Evolutionary conservation across 1,140 invertebrate genomes (phyloP), one percentile per base, ranked within the genome.

Genomic region (Saxidomus purpurata): DNA sequence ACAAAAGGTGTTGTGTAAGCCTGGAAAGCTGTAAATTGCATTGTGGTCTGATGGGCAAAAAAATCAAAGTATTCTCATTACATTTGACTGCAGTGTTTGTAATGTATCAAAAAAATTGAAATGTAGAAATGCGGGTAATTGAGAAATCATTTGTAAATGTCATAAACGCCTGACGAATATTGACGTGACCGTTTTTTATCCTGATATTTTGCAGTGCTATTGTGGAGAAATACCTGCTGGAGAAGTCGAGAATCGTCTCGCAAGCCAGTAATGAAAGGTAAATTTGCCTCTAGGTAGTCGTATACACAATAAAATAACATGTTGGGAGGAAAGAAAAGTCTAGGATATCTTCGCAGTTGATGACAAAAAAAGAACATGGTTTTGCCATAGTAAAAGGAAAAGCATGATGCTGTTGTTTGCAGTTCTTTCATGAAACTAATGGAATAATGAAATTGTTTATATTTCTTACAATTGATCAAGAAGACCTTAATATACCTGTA

Each of bases 161-260:
- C 25, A 59, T 59, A 9, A 59, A 3, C 6, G 55, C 55, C 6
- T 59, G 55, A 59, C 19, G 19, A 9, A 19, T n/a, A 43, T 43
- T 43, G 43, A 43, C 4, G 4, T 43, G 43, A 43, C 15, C 15
- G 43, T 43, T 43, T 8, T 43, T 43, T 43, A 9, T 28, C 8
- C 55, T 80, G 15, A 11, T 90, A 86, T 81, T 95, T 96, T 96
- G 61, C 96, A 98, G 98, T 92, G 98, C 99, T 77, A 98, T 99
- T 89, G 98, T 99, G 87, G 98, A 99, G 95, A 99, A 99, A 96
- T 99, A 99, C 96, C 97, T 99, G 40, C 95, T 99, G 93, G 99
- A 99, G 96, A 99, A 99, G 95, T 99, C 98, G 13, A 96, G 99
- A 93, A 99, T 99, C 94, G 98, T 98, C 91, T 98, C 97, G 92